Evolutionary conservation across 2,797 vertebrate genomes (phyloP), one percentile per base, ranked within the genome.

Genomic region (Passerculus sandwichensis): DNA sequence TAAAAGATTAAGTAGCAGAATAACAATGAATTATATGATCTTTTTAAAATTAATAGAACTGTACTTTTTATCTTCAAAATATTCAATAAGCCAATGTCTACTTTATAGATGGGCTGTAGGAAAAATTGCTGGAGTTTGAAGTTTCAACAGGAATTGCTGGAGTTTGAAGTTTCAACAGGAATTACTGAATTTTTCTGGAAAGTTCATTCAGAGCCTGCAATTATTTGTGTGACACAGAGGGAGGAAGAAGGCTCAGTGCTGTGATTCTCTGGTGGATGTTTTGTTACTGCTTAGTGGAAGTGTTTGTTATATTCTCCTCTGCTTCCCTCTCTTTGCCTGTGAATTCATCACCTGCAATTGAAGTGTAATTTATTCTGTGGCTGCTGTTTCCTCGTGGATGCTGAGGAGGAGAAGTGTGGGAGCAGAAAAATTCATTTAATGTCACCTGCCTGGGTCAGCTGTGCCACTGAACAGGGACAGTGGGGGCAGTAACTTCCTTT

Each of bases 1-100:
- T 89, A 21, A 42, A 79, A 85, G 84, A 89, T 94, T 93, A 93
- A 89, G 36, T 85, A 60, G 56, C 77, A 79, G 64, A 53, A 16
- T 61, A 74, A 27, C 30, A 69, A 53, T 67, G 36, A 86, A 51
- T 64, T 66, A 14, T 57, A 44, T 81, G 44, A 29, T 79, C 38
- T 53, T 66, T 77, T 48, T 30, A 18, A 69, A 76, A 76, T 65
- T 69, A 87, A 59, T 67, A 40, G 36, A 80, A 47, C 16, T 89
- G 36, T 50, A 36, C 9, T 57, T 85, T 65, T 71, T 54, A 65
- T 65, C 65, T 88, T 85, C 11, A 53, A 78, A 85, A 61, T 36
- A 32, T 10, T 70, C 83, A 53, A 32, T 27, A 40, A 59, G 27
- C 8, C 44, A 45, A 47, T 61, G 7, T 29, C 42, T 91, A 1